Evolutionary conservation across 2,113 vertebrate genomes (phyloP).

Genomic region (Channa argus): DNA sequence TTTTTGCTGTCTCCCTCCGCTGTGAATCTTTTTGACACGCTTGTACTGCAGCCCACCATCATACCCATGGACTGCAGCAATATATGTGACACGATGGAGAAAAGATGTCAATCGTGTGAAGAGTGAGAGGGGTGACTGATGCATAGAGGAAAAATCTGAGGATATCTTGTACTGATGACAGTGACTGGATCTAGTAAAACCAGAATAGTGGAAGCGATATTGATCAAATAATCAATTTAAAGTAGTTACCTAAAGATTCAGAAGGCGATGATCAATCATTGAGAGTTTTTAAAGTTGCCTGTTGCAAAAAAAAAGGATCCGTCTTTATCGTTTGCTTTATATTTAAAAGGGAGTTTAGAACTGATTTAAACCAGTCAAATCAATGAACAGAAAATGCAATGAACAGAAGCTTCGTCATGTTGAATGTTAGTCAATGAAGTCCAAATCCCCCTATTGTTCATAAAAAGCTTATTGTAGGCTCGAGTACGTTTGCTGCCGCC

Average conservation of each 20-base stretch:
- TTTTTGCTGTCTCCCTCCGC: conserved; percentile 45
- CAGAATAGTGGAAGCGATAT: conserved; percentile 1
- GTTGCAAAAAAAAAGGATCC: not conserved
- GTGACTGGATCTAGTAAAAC: conserved; percentile 7
- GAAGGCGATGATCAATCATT: not conserved
- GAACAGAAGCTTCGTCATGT: not conserved
- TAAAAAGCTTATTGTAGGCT: not conserved
- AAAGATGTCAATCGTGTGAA: conserved; percentile 20
- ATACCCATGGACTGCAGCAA: conserved; percentile 20
- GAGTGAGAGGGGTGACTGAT: conserved; percentile 9
- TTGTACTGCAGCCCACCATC: conserved; percentile 34
- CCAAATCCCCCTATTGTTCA: not conserved
- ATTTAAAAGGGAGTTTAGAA: not conserved
- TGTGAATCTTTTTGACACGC: conserved; percentile 54
- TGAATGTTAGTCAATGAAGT: not conserved
- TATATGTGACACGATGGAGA: conserved; percentile 30
- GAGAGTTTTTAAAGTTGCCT: not conserved
- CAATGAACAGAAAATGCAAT: not conserved
- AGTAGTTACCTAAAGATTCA: not conserved
- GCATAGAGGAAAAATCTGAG: not conserved
- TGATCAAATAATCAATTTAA: conserved; percentile 12
- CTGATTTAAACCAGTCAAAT: not conserved
- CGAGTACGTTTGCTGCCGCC: not conserved
- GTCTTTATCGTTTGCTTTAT: not conserved
- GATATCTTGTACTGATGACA: not conserved